Evolutionary conservation across 2,888 invertebrate genomes (phyloP), one percentile per base, ranked within the genome.

Genomic region (Acronicta leporina): DNA sequence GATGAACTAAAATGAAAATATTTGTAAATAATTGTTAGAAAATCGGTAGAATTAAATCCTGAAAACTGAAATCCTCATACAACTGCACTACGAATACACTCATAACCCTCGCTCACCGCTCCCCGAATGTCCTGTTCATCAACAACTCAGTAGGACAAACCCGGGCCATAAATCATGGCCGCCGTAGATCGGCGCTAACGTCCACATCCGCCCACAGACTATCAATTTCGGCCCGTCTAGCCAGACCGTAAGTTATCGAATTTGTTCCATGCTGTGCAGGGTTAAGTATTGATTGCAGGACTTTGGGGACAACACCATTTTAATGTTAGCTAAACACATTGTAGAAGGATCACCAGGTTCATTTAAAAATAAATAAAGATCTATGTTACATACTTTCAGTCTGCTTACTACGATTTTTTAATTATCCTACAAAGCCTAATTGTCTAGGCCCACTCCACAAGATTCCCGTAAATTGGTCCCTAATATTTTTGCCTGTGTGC

Each of bases 191-290:
- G 83, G 77, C 79, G 82, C 73, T 77, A 83, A 79, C 81, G 73
- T 74, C 60, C 68, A 64, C 85, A 74, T 84, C 87, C 84, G 84
- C 80, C 84, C 82, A 67, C 78, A 77, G 77, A 81, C 83, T 77
- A 86, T 87, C 85, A 87, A 87, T 83, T 79, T 81, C 68, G 73
- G 45, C 50, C 48, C 78, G 77, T 79, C 74, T 71, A 76, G 75
- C 57, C 76, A 53, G 75, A 68, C 80, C 79, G 80, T 86, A 84
- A 83, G 73, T 86, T 84, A 85, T 81, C 82, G 84, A 81, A 79
- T 86, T 83, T 79, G 77, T 76, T 73, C 60, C 78, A 77, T 73
- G 65, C 70, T 53, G 56, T 66, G 59, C 59, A 56, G 51, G 54
- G 53, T 65, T 60, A 58, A 55, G 52, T 73, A 80, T 80, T 76